Conservation (phyloP, 1,140 invertebrate genomes). For the Drosophila littoralis region DNA sequence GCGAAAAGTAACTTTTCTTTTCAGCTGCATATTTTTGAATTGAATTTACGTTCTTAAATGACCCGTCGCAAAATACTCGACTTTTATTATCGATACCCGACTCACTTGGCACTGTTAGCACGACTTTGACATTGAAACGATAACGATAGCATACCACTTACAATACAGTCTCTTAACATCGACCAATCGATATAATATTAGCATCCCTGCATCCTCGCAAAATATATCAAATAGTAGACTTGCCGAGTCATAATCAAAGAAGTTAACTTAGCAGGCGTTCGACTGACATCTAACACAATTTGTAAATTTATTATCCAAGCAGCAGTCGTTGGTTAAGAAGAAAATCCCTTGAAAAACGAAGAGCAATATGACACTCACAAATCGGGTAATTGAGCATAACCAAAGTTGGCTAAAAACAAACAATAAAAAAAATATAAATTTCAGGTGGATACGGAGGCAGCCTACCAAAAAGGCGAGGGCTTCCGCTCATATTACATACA, state of each 20-base stretch:
- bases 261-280: background rate
- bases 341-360: background rate
- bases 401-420: background rate
- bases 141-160: too few species aligned
- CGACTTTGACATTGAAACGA: too few species aligned
- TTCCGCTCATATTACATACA: slow-evolving; percentile 97
- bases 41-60: too few species aligned
- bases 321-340: background rate
- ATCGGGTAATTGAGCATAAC: slow-evolving; percentile 56
- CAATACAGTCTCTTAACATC: background rate
- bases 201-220: background rate
- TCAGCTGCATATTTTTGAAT: too few species aligned
- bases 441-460: slow-evolving; percentile 94
- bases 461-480: slow-evolving; percentile 89
- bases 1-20: too few species aligned
- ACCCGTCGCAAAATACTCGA: too few species aligned
- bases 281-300: background rate
- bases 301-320: background rate
- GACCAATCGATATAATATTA: slow-evolving; percentile 8
- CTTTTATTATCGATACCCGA: too few species aligned
- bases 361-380: slow-evolving; percentile 70
- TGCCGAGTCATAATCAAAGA: slow-evolving; percentile 48
- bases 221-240: slow-evolving; percentile 20
- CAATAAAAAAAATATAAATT: background rate
- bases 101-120: background rate